Evolutionary conservation across 2,113 vertebrate species (phyloP).

Genomic region (Ivindomyrus marchei): DNA sequence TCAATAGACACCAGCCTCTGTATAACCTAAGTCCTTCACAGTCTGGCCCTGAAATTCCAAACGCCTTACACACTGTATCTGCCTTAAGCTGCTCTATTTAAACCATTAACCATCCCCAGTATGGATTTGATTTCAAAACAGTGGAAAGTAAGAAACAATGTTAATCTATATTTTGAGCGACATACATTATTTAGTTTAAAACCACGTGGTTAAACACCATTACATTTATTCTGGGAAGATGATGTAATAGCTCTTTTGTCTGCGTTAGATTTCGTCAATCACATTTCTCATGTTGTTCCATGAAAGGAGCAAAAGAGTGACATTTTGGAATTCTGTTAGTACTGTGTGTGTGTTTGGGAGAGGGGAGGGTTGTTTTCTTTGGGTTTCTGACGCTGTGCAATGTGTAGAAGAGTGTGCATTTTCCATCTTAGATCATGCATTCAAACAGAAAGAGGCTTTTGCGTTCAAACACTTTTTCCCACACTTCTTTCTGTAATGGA

Average conservation of each 20-base stretch:
- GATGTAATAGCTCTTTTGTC: not conserved
- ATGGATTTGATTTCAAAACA: not conserved
- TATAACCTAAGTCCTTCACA: not conserved
- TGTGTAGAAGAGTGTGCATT: conserved; percentile 10
- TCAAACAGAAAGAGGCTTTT: conserved; percentile 5
- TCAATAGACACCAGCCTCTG: not conserved
- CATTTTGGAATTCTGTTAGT: not conserved
- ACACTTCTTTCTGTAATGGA: not conserved
- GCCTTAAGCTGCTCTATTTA: not conserved
- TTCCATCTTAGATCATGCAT: conserved; percentile 4
- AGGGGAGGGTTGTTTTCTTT: not conserved
- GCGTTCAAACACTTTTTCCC: not conserved
- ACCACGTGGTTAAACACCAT: not conserved
- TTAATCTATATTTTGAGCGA: not conserved
- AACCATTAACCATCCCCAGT: not conserved
- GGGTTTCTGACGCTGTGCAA: not conserved
- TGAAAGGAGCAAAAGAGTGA: not conserved
- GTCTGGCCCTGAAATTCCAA: not conserved
- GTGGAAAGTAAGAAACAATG: not conserved
- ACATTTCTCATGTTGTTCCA: not conserved
- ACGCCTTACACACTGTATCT: not conserved
- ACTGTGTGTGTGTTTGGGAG: not conserved
- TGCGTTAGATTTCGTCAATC: not conserved
- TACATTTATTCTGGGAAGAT: not conserved
- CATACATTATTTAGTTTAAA: not conserved